phyloP scores from a whole-genome alignment of 1,140 invertebrate species.

The Hermatobates lingyangjiaoensis region DNA sequence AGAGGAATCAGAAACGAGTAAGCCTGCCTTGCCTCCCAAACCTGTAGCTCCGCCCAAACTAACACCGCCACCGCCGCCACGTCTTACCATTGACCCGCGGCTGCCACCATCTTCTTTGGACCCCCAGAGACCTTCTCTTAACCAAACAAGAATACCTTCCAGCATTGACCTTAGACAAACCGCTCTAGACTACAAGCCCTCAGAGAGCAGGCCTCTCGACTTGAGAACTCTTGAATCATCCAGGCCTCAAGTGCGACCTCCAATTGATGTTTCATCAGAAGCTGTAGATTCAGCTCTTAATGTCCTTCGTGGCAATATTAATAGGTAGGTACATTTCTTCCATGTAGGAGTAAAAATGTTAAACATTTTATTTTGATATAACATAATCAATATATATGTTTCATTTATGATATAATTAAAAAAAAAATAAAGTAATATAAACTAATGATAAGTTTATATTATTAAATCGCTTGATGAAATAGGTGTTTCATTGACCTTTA shows the following conservation, averaged over 20 bases:
- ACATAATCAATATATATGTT: too few relatives aligned
- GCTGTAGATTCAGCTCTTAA: conserved; percentile 12
- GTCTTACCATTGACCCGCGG: conserved; percentile 22
- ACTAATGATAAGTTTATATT: background rate
- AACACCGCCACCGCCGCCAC: conserved; percentile 26
- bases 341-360: background rate
- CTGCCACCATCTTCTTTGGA: background rate
- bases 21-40: conserved; percentile 55
- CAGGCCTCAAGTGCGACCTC: background rate
- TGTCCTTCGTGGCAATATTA: conserved; percentile 9
- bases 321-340: background rate
- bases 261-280: conserved; percentile 4
- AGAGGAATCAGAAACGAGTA: conserved; percentile 21
- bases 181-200: background rate
- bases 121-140: background rate
- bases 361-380: background rate
- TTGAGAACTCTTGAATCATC: background rate
- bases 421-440: too few relatives aligned
- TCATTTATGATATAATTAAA: too few relatives aligned
- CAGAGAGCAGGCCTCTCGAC: background rate
- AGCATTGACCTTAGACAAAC: background rate
- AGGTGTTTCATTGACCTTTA: background rate
- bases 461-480: background rate
- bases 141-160: background rate
- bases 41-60: conserved; percentile 31